Evolutionary conservation across 2,113 vertebrate genomes (phyloP), one percentile per base, ranked within the genome.

Genomic region (Hippocampus barbouri): DNA sequence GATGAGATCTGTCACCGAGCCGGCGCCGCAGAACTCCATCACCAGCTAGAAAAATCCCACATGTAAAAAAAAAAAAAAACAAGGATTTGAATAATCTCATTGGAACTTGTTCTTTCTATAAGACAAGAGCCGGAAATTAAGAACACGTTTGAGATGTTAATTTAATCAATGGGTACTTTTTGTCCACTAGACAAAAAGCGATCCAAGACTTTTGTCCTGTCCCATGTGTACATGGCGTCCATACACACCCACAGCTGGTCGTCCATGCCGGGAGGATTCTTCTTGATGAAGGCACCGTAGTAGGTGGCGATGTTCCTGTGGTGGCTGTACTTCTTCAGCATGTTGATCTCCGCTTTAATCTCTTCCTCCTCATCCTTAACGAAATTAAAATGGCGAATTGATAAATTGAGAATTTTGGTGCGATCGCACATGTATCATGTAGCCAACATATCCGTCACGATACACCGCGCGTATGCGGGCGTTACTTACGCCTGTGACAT

Each of bases 301-400:
- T 99, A 99, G 0, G 97, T 99, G 7, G 92, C 92, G 5, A 93
- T 93, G 85, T 99, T 99, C 78, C 97, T 93, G 86, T 99, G 97
- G 91, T 99, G 97, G 74, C 96, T 98, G 87, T 99, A 99, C 83
- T 98, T 99, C 86, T 99, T 99, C 70, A 99, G 86, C 97, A 99
- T 99, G 88, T 98, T 99, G 89, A 99, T 99, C 90, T 99, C 97
- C 21, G 97, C 96, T 89, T 99, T 99, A 91, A 99, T 99, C 91
- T 99, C 97, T 90, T 99, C 97, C 84, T 99, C 97, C 92, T 99
- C 97, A 93, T 99, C 97, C 97, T 99, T 73, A 59, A 27, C 56
- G 27, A 27, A 27, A 34, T 34, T 34, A 34, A 34, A 34, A 34
- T 34, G 27, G 2, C 27, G 2, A 30, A 30, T 34, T 38, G 5